These are phyloP conservation scores for Erythrocercus mccallii DNA, from an alignment of 2,113 vertebrate species.

Conservation along the genomic window DNA sequence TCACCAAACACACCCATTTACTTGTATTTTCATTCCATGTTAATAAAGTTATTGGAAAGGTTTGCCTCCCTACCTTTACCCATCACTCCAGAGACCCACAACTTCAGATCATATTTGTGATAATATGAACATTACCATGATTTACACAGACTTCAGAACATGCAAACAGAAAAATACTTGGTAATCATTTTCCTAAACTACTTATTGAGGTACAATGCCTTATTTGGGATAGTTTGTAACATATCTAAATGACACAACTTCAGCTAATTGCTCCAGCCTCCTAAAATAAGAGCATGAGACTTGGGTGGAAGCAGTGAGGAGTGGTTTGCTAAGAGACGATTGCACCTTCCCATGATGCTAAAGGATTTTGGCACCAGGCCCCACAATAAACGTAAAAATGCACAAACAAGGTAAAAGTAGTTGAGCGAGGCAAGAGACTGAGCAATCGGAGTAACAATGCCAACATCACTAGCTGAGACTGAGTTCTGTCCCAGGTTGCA, in stretches of 20 bases:
- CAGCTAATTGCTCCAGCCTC: background rate
- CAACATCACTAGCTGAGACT: background rate
- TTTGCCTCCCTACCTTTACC: background rate
- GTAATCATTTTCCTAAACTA: background rate
- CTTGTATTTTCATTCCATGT: background rate
- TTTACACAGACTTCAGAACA: background rate
- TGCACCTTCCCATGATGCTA: background rate
- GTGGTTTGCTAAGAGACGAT: background rate
- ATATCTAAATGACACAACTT: background rate
- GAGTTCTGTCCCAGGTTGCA: background rate
- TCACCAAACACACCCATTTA: background rate
- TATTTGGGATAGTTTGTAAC: background rate
- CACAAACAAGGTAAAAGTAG: background rate
- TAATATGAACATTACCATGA: fast-evolving
- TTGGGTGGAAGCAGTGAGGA: background rate
- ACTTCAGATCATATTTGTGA: background rate
- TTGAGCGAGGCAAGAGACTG: background rate
- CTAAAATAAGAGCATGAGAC: background rate
- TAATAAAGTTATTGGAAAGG: background rate
- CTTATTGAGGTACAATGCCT: background rate
- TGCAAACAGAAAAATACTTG: background rate
- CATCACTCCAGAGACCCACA: background rate
- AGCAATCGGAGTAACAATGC: background rate
- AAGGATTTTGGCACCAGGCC: background rate
- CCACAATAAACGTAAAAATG: background rate